phyloP scores from a whole-genome alignment of 37 sponge, comb jelly and placozoan species.

The Theonella swinhoei region DNA sequence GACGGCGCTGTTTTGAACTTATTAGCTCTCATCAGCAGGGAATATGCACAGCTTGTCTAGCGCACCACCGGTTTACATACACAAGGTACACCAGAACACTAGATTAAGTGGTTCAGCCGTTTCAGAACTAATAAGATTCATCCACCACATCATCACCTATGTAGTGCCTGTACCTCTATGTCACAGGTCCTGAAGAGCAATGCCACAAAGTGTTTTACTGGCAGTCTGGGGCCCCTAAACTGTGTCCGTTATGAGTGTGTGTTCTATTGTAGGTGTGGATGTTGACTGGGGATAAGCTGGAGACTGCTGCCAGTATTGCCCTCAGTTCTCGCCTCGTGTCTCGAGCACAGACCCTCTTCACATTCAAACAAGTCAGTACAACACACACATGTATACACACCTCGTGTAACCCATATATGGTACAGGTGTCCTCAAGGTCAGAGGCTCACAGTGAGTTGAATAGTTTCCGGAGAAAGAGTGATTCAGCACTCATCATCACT shows the following conservation, averaged over 20 bases:
- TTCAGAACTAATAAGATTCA: too few relatives aligned
- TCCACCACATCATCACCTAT: too few relatives aligned
- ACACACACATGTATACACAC: not conserved
- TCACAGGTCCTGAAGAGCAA: too few relatives aligned
- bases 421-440: constrained; percentile 56
- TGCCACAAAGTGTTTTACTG: too few relatives aligned
- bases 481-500: constrained; percentile 74
- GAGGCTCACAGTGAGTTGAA: constrained; percentile 82
- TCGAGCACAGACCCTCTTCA: constrained; percentile 66
- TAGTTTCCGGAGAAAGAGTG: constrained; percentile 80
- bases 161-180: too few relatives aligned
- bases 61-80: too few relatives aligned
- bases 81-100: constrained; percentile 78
- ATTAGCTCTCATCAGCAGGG: too few relatives aligned
- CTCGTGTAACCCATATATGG: not conserved
- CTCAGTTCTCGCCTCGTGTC: constrained; percentile 81
- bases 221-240: not conserved
- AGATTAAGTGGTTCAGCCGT: too few relatives aligned
- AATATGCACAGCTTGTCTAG: too few relatives aligned
- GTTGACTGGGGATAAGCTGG: constrained; percentile 95
- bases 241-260: not conserved
- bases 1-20: too few relatives aligned
- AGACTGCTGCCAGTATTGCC: constrained; percentile 92
- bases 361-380: constrained; percentile 68
- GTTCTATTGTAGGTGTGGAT: constrained; percentile 71